Evolutionary conservation across 2,797 vertebrate genomes (phyloP).

Genomic region (Myoxocephalus aenaeus): DNA sequence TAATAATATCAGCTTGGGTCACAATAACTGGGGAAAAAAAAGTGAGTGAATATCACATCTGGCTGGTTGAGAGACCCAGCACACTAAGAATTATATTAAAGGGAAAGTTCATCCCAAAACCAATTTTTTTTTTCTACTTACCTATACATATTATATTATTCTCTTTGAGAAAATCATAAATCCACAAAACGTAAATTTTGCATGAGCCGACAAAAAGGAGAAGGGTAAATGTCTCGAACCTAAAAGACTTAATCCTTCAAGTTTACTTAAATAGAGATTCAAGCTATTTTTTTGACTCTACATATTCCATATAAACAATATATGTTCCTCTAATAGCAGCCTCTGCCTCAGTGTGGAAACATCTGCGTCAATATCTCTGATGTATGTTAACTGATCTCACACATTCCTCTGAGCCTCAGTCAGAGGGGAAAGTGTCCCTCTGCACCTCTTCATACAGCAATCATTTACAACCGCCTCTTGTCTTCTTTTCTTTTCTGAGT

Average conservation of each 20-base stretch:
- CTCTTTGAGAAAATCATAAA: not conserved
- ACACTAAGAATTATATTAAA: not conserved
- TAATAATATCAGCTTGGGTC: not conserved
- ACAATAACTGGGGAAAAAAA: not conserved
- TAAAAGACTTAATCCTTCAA: not conserved
- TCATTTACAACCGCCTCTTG: not conserved
- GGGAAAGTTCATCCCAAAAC: not conserved
- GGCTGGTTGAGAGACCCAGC: not conserved
- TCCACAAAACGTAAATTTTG: not conserved
- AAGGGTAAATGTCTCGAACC: not conserved
- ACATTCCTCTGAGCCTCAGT: constrained; percentile 16
- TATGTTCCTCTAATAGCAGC: not conserved
- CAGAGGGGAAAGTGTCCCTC: not conserved
- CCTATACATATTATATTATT: not conserved
- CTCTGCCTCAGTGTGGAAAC: not conserved
- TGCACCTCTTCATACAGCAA: constrained; percentile 24
- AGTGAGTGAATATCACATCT: not conserved
- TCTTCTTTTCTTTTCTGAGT: constrained; percentile 4
- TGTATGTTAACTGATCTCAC: not conserved
- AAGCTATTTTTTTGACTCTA: not conserved
- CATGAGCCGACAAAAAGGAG: not conserved
- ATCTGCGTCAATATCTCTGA: not conserved
- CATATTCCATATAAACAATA: not conserved
- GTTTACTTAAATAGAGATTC: not conserved
- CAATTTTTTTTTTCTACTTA: too few species aligned